Evolutionary conservation across 2,888 invertebrate genomes (phyloP).

Genomic region (Parasteatoda lunata): DNA sequence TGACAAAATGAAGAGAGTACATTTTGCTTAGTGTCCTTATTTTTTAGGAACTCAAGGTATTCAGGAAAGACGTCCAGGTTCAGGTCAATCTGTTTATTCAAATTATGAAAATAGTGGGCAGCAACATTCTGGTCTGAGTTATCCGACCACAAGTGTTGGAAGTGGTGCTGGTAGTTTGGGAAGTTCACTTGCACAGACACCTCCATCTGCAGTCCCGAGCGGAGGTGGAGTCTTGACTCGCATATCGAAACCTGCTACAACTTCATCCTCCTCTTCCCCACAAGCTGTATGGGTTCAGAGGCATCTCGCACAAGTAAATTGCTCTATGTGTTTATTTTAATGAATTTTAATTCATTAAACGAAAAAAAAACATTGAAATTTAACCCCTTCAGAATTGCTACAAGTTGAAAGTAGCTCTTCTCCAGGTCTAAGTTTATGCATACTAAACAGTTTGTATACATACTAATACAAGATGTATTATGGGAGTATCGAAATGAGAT

Average conservation of each 20-base stretch:
- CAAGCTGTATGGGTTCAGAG: slow-evolving; percentile 80
- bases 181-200: slow-evolving; percentile 62
- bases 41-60: slow-evolving; percentile 73
- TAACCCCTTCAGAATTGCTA: too few relatives aligned
- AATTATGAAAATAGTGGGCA: slow-evolving; percentile 81
- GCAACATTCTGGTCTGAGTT: slow-evolving; percentile 66
- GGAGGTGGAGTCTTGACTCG: slow-evolving; percentile 78
- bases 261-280: slow-evolving; percentile 78
- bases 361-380: too few relatives aligned
- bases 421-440: too few relatives aligned
- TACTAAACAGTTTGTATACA: too few relatives aligned
- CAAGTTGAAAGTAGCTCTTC: too few relatives aligned
- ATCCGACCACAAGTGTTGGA: slow-evolving; percentile 67
- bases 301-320: slow-evolving; percentile 78
- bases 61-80: slow-evolving; percentile 78
- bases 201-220: slow-evolving; percentile 58
- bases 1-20: too few relatives aligned
- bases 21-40: background rate
- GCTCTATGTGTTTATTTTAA: too few relatives aligned
- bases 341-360: too few relatives aligned
- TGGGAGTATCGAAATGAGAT: too few relatives aligned
- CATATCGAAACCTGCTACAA: slow-evolving; percentile 82
- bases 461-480: too few relatives aligned
- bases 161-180: slow-evolving; percentile 53
- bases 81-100: slow-evolving; percentile 82